Base-by-base conservation (phyloP, 2,888 invertebrate species). In the Parnassius glacialis region DNA sequence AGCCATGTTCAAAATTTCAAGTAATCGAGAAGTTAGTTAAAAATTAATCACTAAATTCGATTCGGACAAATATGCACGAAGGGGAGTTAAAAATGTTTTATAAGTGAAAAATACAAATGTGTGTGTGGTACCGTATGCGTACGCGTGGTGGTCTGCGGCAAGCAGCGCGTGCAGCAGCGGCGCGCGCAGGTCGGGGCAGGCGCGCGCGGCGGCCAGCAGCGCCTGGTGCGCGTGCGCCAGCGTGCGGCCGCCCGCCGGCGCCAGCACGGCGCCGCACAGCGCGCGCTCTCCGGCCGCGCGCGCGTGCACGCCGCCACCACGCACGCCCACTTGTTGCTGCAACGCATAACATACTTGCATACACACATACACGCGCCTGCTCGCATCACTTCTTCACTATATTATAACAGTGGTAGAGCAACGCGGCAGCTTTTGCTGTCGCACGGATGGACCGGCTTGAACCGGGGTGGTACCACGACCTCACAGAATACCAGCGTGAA, bases 251-350 rank as follows among this genome's bases (percentile, higher is more conserved):
- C 75, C 72, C 64, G 74, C 11, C 44, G 43, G 54, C 10, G 41
- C 43, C 34, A 34, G 43, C 11, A 11, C 43, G 43, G 43, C 74
- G 76, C 70, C 70, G 84, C 75, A 62, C 71, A 68, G 74, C 80
- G 75, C 75, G 81, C 73, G 62, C 86, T 76, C 67, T 83, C 57
- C 58, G 75, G 62, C 61, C 79, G 64, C 54, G 71, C 86, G 57
- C 94, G 94, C 67, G 96, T 93, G 76, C 97, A 97, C 74, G 96
- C 95, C 69, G 96, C 94, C 52, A 97, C 90, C 66, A 97, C 93
- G 66, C 95, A 92, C 67, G 97, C 92, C 97, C 97, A 97, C 65
- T 96, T 96, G 78, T 96, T 93, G 81, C 96, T 96, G 74, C 57
- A 47, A 45, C 13, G 9, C 43, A 10, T 3, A 1, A 25, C 25